Evolutionary conservation across 2,888 invertebrate species (phyloP), one percentile per base, ranked within the genome.

Genomic region (Amphipoea lucens): DNA sequence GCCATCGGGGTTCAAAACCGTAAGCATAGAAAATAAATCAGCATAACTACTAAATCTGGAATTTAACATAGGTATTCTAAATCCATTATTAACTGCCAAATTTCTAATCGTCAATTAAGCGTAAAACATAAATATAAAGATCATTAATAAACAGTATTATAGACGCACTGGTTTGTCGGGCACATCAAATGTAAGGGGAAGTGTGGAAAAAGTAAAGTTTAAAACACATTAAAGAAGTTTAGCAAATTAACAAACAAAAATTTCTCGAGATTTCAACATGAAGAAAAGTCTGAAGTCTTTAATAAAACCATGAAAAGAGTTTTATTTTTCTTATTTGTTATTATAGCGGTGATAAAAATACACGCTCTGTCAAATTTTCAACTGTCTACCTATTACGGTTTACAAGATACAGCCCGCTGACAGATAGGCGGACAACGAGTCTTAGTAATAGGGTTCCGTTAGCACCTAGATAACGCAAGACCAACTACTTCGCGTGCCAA

Each of bases 91-190:
- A 88, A 85, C 87, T 85, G 82, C 82, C 81, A 87, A 83, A 80
- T 79, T 88, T 88, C 48, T 83, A 87, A 88, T 83, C 72, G 88
- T 88, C 90, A 88, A 89, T 89, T 88, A 87, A 87, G 70, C 12
- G 78, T 81, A 77, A 88, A 66, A 84, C 69, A 75, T 73, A 69
- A 83, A 70, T 69, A 69, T 76, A 86, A 74, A 79, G 69, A 70
- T 17, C 72, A 84, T 78, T 66, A 80, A 62, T 78, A 78, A 83
- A 87, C 81, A 84, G 69, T 90, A 67, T 54, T 71, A 76, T 84
- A 87, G 81, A 74, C 42, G 90, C 90, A 90, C 90, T 90, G 87
- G 89, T 90, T 90, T 86, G 82, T 86, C 68, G 89, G 90, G 88
- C 90, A 90, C 88, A 83, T 74, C 62, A 83, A 42, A 80, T 67